A percentile compares a stretch with the other conserved stretches of the same genome.
Evolutionary conservation across 2,797 vertebrate genomes (phyloP).

Genomic region (Pitangus sulphuratus): DNA sequence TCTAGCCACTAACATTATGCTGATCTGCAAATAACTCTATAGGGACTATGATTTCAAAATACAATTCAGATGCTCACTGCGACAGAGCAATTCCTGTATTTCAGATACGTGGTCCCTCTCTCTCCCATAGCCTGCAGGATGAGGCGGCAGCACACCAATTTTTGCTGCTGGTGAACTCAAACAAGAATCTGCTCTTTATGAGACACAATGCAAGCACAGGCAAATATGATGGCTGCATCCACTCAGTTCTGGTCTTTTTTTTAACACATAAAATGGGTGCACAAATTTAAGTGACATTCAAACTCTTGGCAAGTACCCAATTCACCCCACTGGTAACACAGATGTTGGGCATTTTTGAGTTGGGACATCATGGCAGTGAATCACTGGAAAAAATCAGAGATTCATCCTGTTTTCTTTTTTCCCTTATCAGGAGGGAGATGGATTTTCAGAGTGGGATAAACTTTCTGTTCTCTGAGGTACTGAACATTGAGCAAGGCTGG

Average conservation of each 20-base stretch:
- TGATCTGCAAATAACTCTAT: neutral
- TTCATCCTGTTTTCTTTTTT: neutral
- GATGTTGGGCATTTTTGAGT: neutral
- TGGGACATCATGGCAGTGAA: neutral
- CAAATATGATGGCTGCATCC: neutral
- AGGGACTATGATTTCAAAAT: neutral
- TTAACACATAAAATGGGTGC: neutral
- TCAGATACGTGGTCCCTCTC: neutral
- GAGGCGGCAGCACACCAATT: neutral
- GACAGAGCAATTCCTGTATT: neutral
- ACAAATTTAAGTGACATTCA: neutral
- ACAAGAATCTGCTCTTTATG: neutral
- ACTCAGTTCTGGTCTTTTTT: neutral
- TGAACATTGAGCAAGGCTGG: neutral
- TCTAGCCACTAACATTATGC: neutral
- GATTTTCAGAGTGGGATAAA: neutral
- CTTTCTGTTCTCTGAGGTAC: neutral
- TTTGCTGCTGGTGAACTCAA: conserved; percentile 76
- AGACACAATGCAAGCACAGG: neutral
- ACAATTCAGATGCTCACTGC: neutral
- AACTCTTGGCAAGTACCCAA: neutral
- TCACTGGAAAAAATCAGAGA: neutral
- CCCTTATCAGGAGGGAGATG: neutral
- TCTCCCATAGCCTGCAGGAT: neutral
- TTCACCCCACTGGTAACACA: neutral